A percentile compares a stretch with the other conserved stretches of the same genome.
phyloP scores from a whole-genome alignment of 2,113 vertebrate genomes.

The Oncorhynchus kisutch region DNA sequence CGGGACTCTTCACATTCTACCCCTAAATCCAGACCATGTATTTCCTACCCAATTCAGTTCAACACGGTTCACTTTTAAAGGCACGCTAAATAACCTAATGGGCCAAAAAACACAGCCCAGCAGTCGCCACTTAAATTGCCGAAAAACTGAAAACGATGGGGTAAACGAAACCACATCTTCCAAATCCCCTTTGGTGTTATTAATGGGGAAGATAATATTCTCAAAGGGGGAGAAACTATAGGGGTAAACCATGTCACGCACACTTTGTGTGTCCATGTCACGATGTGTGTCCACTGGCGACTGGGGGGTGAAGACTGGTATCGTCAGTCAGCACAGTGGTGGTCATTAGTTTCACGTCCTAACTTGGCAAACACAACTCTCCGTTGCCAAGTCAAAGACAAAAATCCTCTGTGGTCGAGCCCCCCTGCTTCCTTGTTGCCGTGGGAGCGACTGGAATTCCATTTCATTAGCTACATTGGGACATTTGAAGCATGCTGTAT shows the following conservation, averaged over 20 bases:
- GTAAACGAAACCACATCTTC: too few species aligned
- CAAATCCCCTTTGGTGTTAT: neutral
- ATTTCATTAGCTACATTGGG: slow-evolving; percentile 59
- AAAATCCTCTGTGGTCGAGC: slow-evolving; percentile 39
- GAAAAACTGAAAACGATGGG: neutral
- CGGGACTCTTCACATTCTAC: slow-evolving; percentile 44
- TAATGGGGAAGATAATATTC: neutral
- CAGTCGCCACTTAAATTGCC: neutral
- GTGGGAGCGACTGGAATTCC: slow-evolving; percentile 72
- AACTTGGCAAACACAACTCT: slow-evolving; percentile 34
- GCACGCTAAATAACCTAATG: neutral
- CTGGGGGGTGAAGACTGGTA: too few species aligned
- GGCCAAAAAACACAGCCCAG: neutral
- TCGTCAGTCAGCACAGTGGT: too few species aligned
- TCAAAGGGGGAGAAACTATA: neutral
- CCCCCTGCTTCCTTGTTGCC: slow-evolving; percentile 46
- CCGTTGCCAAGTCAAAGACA: slow-evolving; percentile 30
- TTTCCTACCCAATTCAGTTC: slow-evolving; percentile 20
- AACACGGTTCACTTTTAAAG: neutral
- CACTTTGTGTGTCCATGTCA: neutral
- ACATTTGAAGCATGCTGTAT: slow-evolving; percentile 68
- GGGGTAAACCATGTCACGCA: neutral
- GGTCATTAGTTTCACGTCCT: too few species aligned
- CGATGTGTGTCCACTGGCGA: neutral
- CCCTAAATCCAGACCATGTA: slow-evolving; percentile 45